Conservation (phyloP, 1,140 invertebrate genomes). For the Nomia melanderi region DNA sequence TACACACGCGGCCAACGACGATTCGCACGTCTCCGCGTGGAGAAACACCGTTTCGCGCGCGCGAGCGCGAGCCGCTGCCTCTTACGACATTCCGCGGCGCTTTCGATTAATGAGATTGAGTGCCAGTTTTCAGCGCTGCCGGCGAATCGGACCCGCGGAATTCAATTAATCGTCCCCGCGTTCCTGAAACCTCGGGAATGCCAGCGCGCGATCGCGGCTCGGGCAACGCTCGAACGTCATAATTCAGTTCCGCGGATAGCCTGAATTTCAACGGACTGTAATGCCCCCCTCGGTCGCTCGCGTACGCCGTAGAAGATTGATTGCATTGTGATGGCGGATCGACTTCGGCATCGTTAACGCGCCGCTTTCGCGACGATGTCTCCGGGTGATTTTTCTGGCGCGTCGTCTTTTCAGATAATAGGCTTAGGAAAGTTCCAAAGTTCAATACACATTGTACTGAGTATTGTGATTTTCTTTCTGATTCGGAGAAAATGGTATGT, state of each 20-base stretch:
- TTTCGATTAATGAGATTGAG: conserved; percentile 62
- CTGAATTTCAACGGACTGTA: conserved; percentile 46
- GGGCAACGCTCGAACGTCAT: conserved; percentile 26
- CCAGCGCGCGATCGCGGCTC: conserved; percentile 8
- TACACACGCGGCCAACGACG: conserved; percentile 27
- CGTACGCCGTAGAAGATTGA: not conserved
- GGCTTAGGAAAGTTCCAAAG: too few species aligned
- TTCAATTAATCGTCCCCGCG: conserved; percentile 54
- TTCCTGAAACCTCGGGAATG: conserved; percentile 61
- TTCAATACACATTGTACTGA: too few species aligned
- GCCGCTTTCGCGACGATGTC: too few species aligned
- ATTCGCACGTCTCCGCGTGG: conserved; percentile 36
- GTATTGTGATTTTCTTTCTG: too few species aligned
- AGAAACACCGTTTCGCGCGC: conserved; percentile 25
- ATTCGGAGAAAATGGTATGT: too few species aligned
- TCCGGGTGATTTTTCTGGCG: not conserved
- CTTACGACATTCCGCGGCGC: conserved; percentile 52
- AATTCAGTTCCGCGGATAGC: conserved; percentile 43
- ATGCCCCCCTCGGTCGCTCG: not conserved
- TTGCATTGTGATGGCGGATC: not conserved
- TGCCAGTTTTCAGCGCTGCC: conserved; percentile 49
- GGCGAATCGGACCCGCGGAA: conserved; percentile 25
- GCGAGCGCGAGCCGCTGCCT: conserved; percentile 1
- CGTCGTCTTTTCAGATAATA: too few species aligned
- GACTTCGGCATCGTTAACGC: not conserved